A percentile compares a stretch with the other conserved stretches of the same genome.
Conservation (phyloP, 2,797 vertebrate species). For the Propithecus perrieri region DNA sequence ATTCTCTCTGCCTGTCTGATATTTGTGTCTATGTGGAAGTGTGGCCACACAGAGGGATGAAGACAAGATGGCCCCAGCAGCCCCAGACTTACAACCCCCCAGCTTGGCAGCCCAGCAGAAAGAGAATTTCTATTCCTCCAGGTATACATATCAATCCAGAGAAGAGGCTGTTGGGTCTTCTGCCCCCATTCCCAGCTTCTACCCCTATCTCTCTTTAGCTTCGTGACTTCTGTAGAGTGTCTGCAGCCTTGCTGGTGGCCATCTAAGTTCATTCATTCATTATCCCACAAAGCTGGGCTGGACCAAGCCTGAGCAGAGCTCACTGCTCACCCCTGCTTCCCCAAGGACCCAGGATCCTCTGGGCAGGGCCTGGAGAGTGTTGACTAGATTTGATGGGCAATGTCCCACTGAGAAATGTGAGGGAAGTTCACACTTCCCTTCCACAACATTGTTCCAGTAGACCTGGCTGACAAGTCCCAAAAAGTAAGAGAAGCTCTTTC, state of each 20-base stretch:
- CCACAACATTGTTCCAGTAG: background rate
- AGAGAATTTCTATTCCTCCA: background rate
- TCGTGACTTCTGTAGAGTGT: background rate
- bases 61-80: background rate
- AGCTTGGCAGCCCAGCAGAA: background rate
- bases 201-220: background rate
- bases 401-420: background rate
- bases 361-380: background rate
- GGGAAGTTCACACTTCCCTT: slow-evolving; percentile 30
- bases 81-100: background rate
- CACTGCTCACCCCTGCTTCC: background rate
- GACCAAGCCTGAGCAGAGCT: background rate
- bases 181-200: background rate
- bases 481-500: background rate
- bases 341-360: background rate
- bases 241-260: background rate
- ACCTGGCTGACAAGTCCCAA: background rate
- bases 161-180: background rate
- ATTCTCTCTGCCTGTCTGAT: background rate
- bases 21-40: background rate
- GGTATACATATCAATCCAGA: background rate
- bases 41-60: background rate
- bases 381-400: background rate
- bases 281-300: background rate
- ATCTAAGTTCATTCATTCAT: background rate